phyloP scores from a whole-genome alignment of 2,113 vertebrate species.

The Rhegmatorhina hoffmannsi region DNA sequence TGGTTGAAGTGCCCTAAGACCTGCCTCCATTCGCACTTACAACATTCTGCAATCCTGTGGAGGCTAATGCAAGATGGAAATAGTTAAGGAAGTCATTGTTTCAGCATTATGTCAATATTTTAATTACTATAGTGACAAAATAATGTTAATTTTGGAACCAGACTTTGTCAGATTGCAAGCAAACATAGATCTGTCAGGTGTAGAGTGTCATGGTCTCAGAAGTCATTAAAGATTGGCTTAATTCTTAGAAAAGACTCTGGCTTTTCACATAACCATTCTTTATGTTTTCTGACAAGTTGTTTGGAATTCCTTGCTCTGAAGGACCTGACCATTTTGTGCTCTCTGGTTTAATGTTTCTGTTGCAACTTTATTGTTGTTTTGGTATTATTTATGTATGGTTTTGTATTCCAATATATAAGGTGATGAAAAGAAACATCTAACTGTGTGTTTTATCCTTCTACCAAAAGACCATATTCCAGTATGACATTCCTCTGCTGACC shows the following conservation, averaged over 20 bases:
- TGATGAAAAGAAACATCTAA: neutral
- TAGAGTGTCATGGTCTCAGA: neutral
- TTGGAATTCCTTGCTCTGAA: neutral
- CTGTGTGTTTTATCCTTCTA: neutral
- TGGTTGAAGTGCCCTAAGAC: neutral
- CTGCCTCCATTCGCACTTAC: neutral
- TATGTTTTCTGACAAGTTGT: neutral
- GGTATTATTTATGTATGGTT: neutral
- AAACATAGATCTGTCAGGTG: neutral
- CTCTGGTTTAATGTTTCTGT: neutral
- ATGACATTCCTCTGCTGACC: accelerated
- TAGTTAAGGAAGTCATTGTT: neutral
- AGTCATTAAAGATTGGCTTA: neutral
- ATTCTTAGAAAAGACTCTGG: neutral
- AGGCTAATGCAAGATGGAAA: neutral
- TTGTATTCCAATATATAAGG: neutral
- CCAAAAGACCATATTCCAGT: neutral
- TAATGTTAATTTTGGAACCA: neutral
- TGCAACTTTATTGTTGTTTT: neutral
- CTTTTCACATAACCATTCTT: neutral
- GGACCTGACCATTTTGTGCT: neutral
- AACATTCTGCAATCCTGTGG: neutral
- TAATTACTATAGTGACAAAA: slow-evolving; percentile 5
- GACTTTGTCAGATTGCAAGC: neutral
- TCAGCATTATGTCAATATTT: neutral